phyloP scores from a whole-genome alignment of 2,797 vertebrate species.

The Siniperca obscura region DNA sequence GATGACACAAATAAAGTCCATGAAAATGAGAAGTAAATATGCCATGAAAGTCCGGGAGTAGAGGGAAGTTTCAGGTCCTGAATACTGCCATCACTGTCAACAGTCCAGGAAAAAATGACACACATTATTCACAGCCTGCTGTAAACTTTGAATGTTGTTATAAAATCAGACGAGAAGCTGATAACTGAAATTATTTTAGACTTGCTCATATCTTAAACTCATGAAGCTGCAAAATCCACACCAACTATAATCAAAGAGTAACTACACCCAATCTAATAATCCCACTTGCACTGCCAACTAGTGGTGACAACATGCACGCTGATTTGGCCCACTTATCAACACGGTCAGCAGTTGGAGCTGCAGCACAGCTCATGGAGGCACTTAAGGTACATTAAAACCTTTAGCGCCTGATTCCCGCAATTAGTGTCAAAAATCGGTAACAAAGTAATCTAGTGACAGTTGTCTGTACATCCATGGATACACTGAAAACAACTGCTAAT shows the following conservation, averaged over 20 bases:
- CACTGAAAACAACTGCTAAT: no score
- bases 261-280: background rate
- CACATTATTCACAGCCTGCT: background rate
- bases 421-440: no score
- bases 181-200: background rate
- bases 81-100: background rate
- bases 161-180: conserved; percentile 27
- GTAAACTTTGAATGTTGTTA: background rate
- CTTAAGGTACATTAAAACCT: background rate
- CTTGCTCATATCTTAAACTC: background rate
- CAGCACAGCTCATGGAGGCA: background rate
- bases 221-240: conserved; percentile 14
- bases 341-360: background rate
- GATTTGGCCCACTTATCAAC: background rate
- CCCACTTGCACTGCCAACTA: background rate
- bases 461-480: no score
- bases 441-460: background rate
- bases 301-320: background rate
- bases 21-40: conserved; percentile 26
- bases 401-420: background rate
- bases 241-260: background rate
- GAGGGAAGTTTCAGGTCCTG: conserved; percentile 2
- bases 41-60: background rate
- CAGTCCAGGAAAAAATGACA: background rate
- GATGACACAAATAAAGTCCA: background rate